Percentiles rank a stretch among this genome's conserved stretches.
These are phyloP conservation scores for Plutomurus gul DNA, from an alignment of 1,140 invertebrate genomes.

Conservation along the genomic window DNA sequence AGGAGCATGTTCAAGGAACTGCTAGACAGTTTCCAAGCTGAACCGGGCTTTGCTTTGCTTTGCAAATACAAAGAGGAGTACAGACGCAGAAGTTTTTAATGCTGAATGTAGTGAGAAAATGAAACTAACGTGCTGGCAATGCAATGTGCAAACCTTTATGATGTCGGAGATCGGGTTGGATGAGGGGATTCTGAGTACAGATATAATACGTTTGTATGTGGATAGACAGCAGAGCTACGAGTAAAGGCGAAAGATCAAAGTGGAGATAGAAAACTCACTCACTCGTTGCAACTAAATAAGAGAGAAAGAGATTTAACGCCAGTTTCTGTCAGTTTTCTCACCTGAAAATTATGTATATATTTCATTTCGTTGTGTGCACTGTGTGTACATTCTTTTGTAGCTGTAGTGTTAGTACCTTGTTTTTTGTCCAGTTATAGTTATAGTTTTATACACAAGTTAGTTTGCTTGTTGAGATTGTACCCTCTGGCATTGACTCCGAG, in stretches of 20 bases:
- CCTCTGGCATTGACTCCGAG: background rate
- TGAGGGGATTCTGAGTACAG: too few species aligned
- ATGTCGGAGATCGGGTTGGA: too few species aligned
- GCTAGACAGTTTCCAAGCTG: too few species aligned
- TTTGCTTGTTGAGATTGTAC: background rate
- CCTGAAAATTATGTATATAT: constrained; percentile 37
- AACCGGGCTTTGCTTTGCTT: too few species aligned
- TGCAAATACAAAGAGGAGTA: too few species aligned
- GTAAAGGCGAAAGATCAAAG: background rate
- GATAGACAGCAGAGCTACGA: background rate
- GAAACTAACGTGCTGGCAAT: too few species aligned
- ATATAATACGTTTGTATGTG: background rate
- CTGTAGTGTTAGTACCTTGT: background rate
- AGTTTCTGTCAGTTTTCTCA: constrained; percentile 43
- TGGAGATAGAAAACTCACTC: background rate
- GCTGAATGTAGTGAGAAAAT: too few species aligned
- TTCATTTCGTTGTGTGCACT: background rate
- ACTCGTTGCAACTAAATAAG: constrained; percentile 24
- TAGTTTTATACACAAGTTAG: background rate
- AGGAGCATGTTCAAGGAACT: too few species aligned
- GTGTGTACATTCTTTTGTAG: background rate
- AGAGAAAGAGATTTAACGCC: constrained; percentile 37
- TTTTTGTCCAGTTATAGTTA: background rate
- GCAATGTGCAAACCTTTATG: too few species aligned
- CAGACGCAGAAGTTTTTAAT: too few species aligned